These are phyloP conservation scores for Australoheros facetus DNA, from an alignment of 2,797 vertebrate genomes.

Conservation along the genomic window DNA sequence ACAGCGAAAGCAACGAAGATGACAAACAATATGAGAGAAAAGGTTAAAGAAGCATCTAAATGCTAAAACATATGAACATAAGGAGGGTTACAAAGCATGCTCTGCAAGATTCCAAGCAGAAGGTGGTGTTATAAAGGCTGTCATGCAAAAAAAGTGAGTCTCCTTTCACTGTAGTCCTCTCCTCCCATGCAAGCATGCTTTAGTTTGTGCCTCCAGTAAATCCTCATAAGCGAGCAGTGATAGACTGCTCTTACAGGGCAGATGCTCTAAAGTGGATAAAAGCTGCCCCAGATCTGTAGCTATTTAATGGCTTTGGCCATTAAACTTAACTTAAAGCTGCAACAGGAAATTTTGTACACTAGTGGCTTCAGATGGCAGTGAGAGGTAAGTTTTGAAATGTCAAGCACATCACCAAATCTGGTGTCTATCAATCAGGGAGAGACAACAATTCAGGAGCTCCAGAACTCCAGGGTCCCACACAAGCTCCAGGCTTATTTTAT, in stretches of 20 bases:
- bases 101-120: conserved; percentile 34
- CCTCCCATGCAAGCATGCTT: conserved; percentile 69
- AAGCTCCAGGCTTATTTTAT: neutral
- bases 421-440: neutral
- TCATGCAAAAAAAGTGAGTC: conserved; percentile 67
- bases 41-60: conserved; percentile 18
- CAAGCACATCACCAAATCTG: neutral
- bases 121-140: conserved; percentile 36
- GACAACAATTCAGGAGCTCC: neutral
- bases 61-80: conserved; percentile 1
- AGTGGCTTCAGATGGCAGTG: neutral
- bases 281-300: conserved; percentile 31
- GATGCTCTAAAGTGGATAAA: conserved; percentile 18
- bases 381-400: neutral
- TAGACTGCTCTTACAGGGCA: conserved; percentile 11
- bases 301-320: conserved; percentile 14
- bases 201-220: conserved; percentile 26
- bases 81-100: conserved; percentile 58
- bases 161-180: conserved; percentile 6
- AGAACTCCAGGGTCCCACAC: neutral
- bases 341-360: conserved; percentile 11
- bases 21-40: neutral
- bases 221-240: conserved; percentile 37
- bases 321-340: conserved; percentile 10
- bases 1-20: neutral